Base-by-base conservation (phyloP, 1,140 invertebrate species). In the Leptoteleia sp. region DNA sequence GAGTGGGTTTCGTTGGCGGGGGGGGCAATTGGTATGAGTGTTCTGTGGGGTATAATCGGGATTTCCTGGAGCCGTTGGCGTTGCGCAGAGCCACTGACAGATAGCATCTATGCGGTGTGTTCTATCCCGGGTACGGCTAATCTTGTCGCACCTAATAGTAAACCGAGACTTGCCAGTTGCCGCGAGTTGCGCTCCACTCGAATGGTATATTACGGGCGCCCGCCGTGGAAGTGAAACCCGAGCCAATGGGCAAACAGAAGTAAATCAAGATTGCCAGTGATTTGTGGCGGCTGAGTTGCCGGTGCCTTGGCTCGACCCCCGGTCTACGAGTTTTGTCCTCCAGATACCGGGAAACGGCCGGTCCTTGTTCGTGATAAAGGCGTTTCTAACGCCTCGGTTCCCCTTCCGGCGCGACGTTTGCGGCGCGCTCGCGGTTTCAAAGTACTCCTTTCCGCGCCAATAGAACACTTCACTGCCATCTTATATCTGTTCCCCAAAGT, bases 181-280 rank as follows among this genome's bases (percentile, higher is more conserved):
- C 81, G 81, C 72, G 52, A 73, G 45, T 76, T 77, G 67, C 57
- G 47, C 35, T 55, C 11, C 62, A 61, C 52, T 67, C 54, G 55
- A 64, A 48, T 67, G 76, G 70, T 84, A 81, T 85, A 84, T 85
- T 84, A 85, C 80, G 65, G 76, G 79, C 80, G 71, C n/a, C 68
- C 65, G 72, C 72, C 75, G 75, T 67, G 80, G 54, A 84, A 84
- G 82, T 84, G 81, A 82, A 84, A 83, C n/a, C 81, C 81, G 81
- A 85, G 84, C 83, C 83, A 84, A 85, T 83, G 81, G 76, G 82
- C 84, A 85, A 85, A 87, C 83, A 85, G 75, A 83, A 86, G 84
- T 87, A 87, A 87, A 85, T 87, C 87, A 84, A 87, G 84, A 87
- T 86, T 87, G 84, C 81, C 72, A 70, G 82, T 87, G 85, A 87